Base-by-base conservation (phyloP, 2,113 vertebrate genomes). In the Sapayoa aenigma region DNA sequence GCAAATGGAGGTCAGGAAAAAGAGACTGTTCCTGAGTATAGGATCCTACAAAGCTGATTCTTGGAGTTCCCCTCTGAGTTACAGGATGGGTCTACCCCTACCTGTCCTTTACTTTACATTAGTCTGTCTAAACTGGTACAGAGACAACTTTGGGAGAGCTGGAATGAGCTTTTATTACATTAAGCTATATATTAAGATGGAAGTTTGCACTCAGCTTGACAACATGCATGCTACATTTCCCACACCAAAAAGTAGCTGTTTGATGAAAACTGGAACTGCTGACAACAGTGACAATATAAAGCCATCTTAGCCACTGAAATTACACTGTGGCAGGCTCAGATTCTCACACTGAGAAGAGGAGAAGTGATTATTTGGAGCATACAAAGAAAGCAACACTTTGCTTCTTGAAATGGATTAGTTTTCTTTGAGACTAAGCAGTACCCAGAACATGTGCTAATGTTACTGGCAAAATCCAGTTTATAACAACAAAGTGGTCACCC, bases 201-300 rank as follows among this genome's bases (percentile, higher is more conserved):
- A 88, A 74, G 63, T 31, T 86, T 78, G 42, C 73, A 74, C 55
- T 39, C 90, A 69, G 88, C 63, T 23, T 25, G 79, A 53, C 90
- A 77, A 80, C 1, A 23, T 49, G 68, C 75, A 60, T 41, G 53
- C 72, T 67, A 50, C 52, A 84, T 77, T 90, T 59, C 73, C 65
- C 89, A 50, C 68, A 47, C 65, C 68, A 81, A 41, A 67, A 90
- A 92, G 85, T 17, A 76, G 27, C 89, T 84, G 42, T 63, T 47
- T 63, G 92, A 59, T 80, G 92, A 53, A 49, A 87, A 59, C 80
- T 92, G 73, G 89, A 89, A 47, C 89, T 90, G 91, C 91, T 92
- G 96, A 90, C 95, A 96, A 18, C 83, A 77, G 86, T 87, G 88
- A 42, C 82, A 88, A 56, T 53, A 47, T 35, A 86, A 96, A 93